These are phyloP conservation scores for Zophobas morio DNA, from an alignment of 1,140 invertebrate species.

Conservation along the genomic window DNA sequence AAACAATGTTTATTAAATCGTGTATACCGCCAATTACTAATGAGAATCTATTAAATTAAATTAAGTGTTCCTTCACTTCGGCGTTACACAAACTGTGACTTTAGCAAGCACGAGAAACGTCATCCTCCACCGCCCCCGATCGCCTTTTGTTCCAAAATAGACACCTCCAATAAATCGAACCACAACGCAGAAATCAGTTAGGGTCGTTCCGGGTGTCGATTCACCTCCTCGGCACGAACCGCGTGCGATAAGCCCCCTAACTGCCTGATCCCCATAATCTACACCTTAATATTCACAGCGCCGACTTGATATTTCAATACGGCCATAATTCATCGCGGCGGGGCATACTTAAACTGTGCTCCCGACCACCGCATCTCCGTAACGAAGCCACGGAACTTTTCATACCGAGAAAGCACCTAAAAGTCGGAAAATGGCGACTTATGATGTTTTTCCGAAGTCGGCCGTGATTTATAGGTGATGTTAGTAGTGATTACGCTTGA, in stretches of 20 bases:
- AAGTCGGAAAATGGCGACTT: conserved; percentile 4
- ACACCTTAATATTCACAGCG: conserved; percentile 21
- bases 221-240: neutral
- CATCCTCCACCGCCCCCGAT: too few species aligned
- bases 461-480: conserved; percentile 15
- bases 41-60: too few species aligned
- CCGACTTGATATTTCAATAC: conserved; percentile 21
- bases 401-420: neutral
- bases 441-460: conserved; percentile 11
- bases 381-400: neutral
- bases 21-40: too few species aligned
- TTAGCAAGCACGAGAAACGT: too few species aligned
- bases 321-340: conserved; percentile 12
- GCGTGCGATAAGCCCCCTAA: neutral
- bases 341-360: neutral
- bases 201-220: neutral
- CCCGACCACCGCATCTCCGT: conserved; percentile 1
- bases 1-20: too few species aligned
- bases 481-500: neutral
- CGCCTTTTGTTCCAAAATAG: too few species aligned
- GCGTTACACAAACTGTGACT: too few species aligned
- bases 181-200: neutral
- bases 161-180: too few species aligned
- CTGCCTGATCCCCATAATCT: conserved; percentile 1
- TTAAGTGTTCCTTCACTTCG: too few species aligned